Conservation (phyloP, 2,888 invertebrate species). For the Ligdia adustata region DNA sequence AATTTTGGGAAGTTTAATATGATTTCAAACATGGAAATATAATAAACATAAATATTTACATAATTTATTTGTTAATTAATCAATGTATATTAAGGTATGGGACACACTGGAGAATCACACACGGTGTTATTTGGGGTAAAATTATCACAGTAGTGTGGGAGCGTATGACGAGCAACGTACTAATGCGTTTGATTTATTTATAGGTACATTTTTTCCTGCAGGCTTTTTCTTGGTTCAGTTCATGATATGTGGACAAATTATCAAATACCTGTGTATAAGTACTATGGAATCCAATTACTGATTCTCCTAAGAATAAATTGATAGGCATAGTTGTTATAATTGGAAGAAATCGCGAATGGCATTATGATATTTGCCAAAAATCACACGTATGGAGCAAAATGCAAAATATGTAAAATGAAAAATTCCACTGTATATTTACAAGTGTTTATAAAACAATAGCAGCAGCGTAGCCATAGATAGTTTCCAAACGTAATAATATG, state of each 20-base stretch:
- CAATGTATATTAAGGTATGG: slow-evolving; percentile 35
- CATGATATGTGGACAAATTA: no score
- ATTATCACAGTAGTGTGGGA: slow-evolving; percentile 74
- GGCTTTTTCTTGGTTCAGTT: no score
- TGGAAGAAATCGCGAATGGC: slow-evolving; percentile 1
- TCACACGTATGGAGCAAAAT: slow-evolving; percentile 21
- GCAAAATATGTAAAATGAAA: slow-evolving; percentile 5
- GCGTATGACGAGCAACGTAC: slow-evolving; percentile 80
- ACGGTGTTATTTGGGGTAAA: slow-evolving; percentile 62
- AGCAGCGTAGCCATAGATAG: background rate
- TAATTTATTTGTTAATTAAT: slow-evolving; percentile 34
- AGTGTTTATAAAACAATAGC: slow-evolving; percentile 1
- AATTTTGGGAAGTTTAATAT: slow-evolving; percentile 59
- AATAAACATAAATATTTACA: slow-evolving; percentile 32
- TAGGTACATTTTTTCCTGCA: no score
- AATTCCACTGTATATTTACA: slow-evolving; percentile 18
- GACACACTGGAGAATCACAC: slow-evolving; percentile 52
- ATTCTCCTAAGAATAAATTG: no score
- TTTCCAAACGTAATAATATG: slow-evolving; percentile 4
- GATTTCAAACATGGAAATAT: slow-evolving; percentile 28
- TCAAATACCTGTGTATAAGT: no score
- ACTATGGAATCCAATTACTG: no score
- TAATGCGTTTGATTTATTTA: slow-evolving; percentile 37
- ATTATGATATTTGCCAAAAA: slow-evolving; percentile 6
- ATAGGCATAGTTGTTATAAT: background rate